These are phyloP conservation scores for Pseudopodoces humilis DNA, from an alignment of 2,113 vertebrate genomes.

Conservation along the genomic window DNA sequence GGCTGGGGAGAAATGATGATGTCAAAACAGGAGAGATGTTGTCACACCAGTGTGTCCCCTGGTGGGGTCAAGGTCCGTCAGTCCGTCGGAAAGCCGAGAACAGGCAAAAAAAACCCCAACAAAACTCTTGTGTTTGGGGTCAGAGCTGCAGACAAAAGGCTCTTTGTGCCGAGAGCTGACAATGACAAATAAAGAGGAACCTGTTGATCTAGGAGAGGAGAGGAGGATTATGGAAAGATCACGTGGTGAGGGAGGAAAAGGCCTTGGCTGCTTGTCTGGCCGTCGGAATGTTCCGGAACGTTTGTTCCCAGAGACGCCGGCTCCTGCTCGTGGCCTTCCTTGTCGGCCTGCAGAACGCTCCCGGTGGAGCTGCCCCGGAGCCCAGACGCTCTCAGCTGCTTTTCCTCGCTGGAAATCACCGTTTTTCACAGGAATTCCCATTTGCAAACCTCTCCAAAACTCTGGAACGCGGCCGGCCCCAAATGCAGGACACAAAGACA, in stretches of 20 bases:
- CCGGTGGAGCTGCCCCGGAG: neutral
- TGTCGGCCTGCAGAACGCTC: neutral
- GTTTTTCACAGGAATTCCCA: too few relatives aligned
- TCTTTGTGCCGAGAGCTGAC: constrained; percentile 32
- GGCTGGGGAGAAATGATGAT: neutral
- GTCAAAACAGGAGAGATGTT: neutral
- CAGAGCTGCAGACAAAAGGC: constrained; percentile 38
- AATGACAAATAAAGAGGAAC: constrained; percentile 46
- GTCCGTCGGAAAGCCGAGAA: neutral
- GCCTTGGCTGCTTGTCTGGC: constrained; percentile 1
- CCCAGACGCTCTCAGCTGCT: too few relatives aligned
- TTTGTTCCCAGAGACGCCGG: too few relatives aligned
- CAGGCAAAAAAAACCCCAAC: neutral
- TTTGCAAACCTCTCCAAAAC: too few relatives aligned
- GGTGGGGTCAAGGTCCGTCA: neutral
- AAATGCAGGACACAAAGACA: neutral
- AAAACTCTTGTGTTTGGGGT: neutral
- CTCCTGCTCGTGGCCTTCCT: neutral
- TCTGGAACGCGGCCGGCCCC: neutral
- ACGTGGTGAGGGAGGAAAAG: neutral
- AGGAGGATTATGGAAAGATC: neutral
- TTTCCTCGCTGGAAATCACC: too few relatives aligned
- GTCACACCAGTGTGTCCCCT: constrained; percentile 2
- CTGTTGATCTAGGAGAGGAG: constrained; percentile 35
- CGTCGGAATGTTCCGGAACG: neutral